Evolutionary conservation across 2,888 invertebrate species (phyloP), one percentile per base, ranked within the genome.

Genomic region (Pandemis cinnamomeana): DNA sequence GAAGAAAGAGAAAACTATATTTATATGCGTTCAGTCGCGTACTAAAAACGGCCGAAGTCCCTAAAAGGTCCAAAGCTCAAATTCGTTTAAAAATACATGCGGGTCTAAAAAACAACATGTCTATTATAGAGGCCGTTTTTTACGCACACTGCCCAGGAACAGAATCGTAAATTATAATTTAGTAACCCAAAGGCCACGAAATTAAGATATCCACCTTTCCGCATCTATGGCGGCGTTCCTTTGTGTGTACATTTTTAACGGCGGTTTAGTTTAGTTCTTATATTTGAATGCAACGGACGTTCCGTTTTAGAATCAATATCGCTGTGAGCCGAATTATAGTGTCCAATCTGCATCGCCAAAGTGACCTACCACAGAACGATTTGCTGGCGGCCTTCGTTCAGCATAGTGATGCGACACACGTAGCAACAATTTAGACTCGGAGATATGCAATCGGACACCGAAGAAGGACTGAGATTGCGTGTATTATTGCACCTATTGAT

Each of bases 141-240:
- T 90, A 87, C 80, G 79, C 81, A 79, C 84, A 81, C 83, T 83
- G 85, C 81, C 89, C 87, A 89, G 84, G 81, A 89, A 86, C 83
- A 87, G 87, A 88, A 90, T 89, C 91, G 89, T 93, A 93, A 93
- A 93, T 92, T 93, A 93, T 93, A 93, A 93, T 93, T 93, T 92
- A 92, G 88, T 87, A 87, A 86, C 86, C 84, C 79, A 78, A 84
- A 88, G 87, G 85, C 87, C 86, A 84, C 85, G 83, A 88, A 94
- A 94, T 94, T 91, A 90, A 94, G 94, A 92, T 91, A 93, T 94
- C 92, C 84, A 86, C 80, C 82, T 80, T 84, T 84, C 81, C 80
- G 84, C 84, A 86, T 89, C 88, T 85, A 84, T 77, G 89, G 88
- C 93, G 93, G 93, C 85, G 80, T 86, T 81, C 88, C 86, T 93